Base-by-base conservation (phyloP, 2,797 vertebrate species). In the Cephalopachus bancanus region DNA sequence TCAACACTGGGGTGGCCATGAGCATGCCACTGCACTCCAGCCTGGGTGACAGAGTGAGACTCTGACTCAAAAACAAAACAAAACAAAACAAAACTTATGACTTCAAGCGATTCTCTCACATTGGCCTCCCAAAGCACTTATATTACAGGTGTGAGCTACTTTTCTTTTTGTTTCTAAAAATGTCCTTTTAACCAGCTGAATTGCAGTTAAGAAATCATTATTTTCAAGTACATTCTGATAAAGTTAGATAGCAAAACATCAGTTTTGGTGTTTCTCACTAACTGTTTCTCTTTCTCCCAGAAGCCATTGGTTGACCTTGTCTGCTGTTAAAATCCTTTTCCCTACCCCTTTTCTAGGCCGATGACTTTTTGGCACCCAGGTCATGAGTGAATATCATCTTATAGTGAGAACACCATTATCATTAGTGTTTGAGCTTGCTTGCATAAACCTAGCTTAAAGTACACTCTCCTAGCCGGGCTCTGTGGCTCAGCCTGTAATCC, bases 201-300 rank as follows among this genome's bases (percentile, higher is more conserved):
- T 71, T 78, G 79, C 81, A 96, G 72, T 81, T 60, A 85, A 96
- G 55, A 96, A 90, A 65, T 95, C 44, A 57, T 22, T 91, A 9
- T 97, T 95, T 97, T 89, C 26, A 85, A 62, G 19, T 86, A 30
- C 83, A 83, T 89, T 96, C 20, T 74, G 51, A 71, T 24, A 74
- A 51, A 91, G 81, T 53, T 87, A 79, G 91, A 59, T 87, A 44
- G 78, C 72, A 28, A 51, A 57, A 76, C 69, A 57, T 91, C 24
- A 76, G 0, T 81, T 86, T 84, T 51, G n/a, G n/a, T 94, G 20
- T 92, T 96, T 89, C 33, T 95, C n/a, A 16, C 49, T 86, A 83
- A 60, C 53, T 11, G 55, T 84, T 62, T 91, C 33, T 91, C 24
- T 33, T 33, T 55, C n/a, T 89, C 59, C 33, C 64, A 44, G 24